Conservation (phyloP, 2,797 vertebrate species). For the Etheostoma nigrum region DNA sequence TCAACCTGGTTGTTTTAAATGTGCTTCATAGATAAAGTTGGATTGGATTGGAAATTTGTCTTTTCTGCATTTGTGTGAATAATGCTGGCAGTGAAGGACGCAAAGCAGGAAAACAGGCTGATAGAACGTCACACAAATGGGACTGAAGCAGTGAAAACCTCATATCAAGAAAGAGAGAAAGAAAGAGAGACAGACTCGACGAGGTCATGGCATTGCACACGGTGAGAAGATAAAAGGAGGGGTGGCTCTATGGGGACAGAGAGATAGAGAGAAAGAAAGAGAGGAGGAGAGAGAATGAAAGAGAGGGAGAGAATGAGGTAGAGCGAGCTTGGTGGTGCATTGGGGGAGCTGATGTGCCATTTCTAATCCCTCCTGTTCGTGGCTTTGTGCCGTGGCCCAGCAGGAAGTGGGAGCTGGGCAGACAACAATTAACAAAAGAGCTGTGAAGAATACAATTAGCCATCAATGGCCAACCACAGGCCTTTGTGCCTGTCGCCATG, state of each 20-base stretch:
- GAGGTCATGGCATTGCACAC: constrained; percentile 72
- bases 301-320: constrained; percentile 57
- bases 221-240: constrained; percentile 75
- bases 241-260: constrained; percentile 54
- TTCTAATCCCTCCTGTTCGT: constrained; percentile 90
- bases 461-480: constrained; percentile 91
- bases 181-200: constrained; percentile 30
- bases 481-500: constrained; percentile 90
- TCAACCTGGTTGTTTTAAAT: too few relatives aligned
- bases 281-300: constrained; percentile 48
- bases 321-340: constrained; percentile 72
- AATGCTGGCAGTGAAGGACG: background rate
- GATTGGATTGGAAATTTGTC: background rate
- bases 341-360: constrained; percentile 85
- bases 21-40: too few relatives aligned
- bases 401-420: constrained; percentile 91
- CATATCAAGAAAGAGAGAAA: constrained; percentile 39
- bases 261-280: constrained; percentile 47
- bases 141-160: constrained; percentile 50
- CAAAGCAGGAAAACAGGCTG: constrained; percentile 27
- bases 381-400: constrained; percentile 90
- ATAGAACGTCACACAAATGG: constrained; percentile 10
- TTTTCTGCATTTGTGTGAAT: constrained; percentile 26
- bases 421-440: constrained; percentile 93
- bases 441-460: constrained; percentile 92